phyloP scores from a whole-genome alignment of 2,888 invertebrate genomes.

The Dynastes hyllus region DNA sequence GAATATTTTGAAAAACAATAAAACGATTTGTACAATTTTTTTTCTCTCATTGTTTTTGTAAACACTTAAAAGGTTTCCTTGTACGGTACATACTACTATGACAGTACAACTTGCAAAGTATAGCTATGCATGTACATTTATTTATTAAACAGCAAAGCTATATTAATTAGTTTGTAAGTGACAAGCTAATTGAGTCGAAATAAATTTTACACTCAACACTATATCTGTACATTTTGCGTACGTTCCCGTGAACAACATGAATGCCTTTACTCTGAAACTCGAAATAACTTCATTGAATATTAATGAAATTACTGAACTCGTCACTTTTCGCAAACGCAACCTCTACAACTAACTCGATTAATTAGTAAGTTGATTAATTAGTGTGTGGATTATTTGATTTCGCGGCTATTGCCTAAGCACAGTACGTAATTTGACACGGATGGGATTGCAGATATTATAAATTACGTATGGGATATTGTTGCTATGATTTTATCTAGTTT shows the following conservation, averaged over 20 bases:
- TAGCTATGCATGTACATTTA: too few relatives aligned
- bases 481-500: not conserved
- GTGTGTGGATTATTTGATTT: slow-evolving; percentile 18
- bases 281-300: slow-evolving; percentile 26
- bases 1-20: too few relatives aligned
- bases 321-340: slow-evolving; percentile 25
- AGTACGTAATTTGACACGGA: not conserved
- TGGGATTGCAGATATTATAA: not conserved
- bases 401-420: slow-evolving; percentile 15
- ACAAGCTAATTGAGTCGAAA: not conserved
- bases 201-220: not conserved
- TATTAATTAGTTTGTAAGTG: not conserved
- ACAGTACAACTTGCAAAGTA: too few relatives aligned
- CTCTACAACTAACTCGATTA: slow-evolving; percentile 25
- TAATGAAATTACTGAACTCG: slow-evolving; percentile 29
- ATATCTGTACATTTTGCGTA: not conserved
- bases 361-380: slow-evolving; percentile 27
- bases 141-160: too few relatives aligned
- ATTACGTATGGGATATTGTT: not conserved
- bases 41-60: too few relatives aligned
- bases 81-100: too few relatives aligned
- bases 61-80: too few relatives aligned
- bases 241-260: not conserved
- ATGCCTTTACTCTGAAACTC: slow-evolving; percentile 1
- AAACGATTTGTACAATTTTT: too few relatives aligned